A percentile compares a stretch with the other conserved stretches of the same genome.
Conservation (phyloP, 2,797 vertebrate genomes). For the Mormyrops attenuatus region DNA sequence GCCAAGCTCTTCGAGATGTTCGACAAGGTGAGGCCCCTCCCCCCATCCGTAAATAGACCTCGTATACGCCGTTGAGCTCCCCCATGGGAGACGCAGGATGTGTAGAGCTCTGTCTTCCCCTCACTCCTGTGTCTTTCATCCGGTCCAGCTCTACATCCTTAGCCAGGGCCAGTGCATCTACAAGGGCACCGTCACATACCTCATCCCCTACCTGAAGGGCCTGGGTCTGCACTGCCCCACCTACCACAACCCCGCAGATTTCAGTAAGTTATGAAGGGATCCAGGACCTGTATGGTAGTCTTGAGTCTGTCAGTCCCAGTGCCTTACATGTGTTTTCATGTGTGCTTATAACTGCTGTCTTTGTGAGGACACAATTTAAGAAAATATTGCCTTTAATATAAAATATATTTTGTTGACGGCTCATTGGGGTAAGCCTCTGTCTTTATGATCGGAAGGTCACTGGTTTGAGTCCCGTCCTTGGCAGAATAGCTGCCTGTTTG, state of each 20-base stretch:
- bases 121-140: constrained; percentile 16
- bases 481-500: neutral
- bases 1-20: constrained; percentile 99
- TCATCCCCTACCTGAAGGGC: constrained; percentile 95
- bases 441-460: neutral
- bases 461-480: neutral
- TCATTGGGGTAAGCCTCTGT: neutral
- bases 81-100: neutral
- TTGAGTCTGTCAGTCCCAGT: neutral
- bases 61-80: neutral
- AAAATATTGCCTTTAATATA: neutral
- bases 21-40: constrained; percentile 74
- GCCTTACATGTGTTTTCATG: neutral
- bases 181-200: constrained; percentile 87
- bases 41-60: neutral
- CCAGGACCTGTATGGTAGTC: neutral
- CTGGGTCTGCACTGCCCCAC: constrained; percentile 94
- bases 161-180: constrained; percentile 99
- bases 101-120: neutral
- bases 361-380: neutral
- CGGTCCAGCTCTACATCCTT: constrained; percentile 87
- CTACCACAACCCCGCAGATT: constrained; percentile 97
- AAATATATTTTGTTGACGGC: neutral
- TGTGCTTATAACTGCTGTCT: neutral
- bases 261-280: constrained; percentile 73